Conservation (phyloP, 1,140 invertebrate species). For the Argopecten irradians region DNA sequence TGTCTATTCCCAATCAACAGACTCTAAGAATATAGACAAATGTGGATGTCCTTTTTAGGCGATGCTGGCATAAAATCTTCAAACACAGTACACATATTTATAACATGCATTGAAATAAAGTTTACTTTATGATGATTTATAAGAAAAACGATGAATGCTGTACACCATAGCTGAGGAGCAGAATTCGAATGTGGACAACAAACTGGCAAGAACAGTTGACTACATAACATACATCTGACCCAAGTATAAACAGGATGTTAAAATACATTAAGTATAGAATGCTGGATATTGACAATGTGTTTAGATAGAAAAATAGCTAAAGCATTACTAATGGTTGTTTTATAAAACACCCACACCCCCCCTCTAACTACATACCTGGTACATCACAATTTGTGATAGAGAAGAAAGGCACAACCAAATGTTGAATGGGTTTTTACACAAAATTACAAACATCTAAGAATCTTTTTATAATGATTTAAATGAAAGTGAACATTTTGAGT, state of each 20-base stretch:
- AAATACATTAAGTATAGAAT: no score
- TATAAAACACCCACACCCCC: no score
- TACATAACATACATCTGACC: neutral
- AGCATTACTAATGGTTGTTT: no score
- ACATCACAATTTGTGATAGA: neutral
- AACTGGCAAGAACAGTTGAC: conserved; percentile 15
- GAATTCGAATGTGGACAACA: neutral
- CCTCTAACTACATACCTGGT: neutral
- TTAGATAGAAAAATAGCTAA: no score
- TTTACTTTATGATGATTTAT: no score
- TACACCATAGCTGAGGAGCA: no score
- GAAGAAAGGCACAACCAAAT: neutral
- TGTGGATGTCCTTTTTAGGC: no score
- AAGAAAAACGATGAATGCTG: no score
- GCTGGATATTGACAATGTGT: no score
- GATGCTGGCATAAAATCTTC: no score
- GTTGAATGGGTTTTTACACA: neutral
- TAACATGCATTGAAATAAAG: no score
- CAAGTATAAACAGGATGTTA: neutral
- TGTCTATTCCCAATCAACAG: neutral
- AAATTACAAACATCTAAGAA: neutral
- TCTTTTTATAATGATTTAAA: neutral
- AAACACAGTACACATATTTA: neutral
- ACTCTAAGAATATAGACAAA: neutral
- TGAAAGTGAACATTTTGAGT: neutral